Base-by-base conservation (phyloP, 2,888 invertebrate species). In the Ernsta delagoae region DNA sequence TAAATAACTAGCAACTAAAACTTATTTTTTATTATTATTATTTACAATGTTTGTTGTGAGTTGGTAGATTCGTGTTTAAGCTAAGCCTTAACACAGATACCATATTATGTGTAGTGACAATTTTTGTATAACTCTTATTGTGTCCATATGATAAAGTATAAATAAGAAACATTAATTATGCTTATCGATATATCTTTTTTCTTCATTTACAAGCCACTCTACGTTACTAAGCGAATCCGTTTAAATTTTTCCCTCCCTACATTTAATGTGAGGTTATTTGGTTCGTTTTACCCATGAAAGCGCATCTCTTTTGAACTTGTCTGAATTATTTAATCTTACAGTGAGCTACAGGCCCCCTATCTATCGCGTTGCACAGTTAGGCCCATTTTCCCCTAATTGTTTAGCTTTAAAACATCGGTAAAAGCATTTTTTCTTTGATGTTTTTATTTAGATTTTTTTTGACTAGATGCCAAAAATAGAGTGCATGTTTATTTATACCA, bases 321-420 rank as follows among this genome's bases (percentile, higher is more conserved):
- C 82, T 87, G 88, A 89, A 91, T 90, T 92, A 92, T 92, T 91
- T 90, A 92, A 92, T 90, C 88, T 86, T 90, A 92, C 87, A 82
- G 81, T 82, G 79, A 82, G 80, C 78, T 78, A 83, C 81, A 77
- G 77, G 74, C 79, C 83, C 87, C 87, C 87, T 87, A 88, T 89
- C 88, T 85, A 82, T 86, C 83, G 83, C 83, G 80, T 79, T n/a
- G n/a, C n/a, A n/a, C n/a, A 78, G 82, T 81, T 80, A 79, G 79
- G n/a, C 75, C 71, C 67, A 71, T 73, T 76, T 75, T 77, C 81
- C 83, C 82, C 79, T 91, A 90, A 91, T 92, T 91, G 89, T 85
- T 79, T 85, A 70, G 80, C 80, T 85, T 80, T 83, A 84, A 87
- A 87, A 87, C 88, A 88, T 72, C 43, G 53, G 53, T 57, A 59